phyloP scores from a whole-genome alignment of 2,888 invertebrate species.

The Sabellastarte sp. region DNA sequence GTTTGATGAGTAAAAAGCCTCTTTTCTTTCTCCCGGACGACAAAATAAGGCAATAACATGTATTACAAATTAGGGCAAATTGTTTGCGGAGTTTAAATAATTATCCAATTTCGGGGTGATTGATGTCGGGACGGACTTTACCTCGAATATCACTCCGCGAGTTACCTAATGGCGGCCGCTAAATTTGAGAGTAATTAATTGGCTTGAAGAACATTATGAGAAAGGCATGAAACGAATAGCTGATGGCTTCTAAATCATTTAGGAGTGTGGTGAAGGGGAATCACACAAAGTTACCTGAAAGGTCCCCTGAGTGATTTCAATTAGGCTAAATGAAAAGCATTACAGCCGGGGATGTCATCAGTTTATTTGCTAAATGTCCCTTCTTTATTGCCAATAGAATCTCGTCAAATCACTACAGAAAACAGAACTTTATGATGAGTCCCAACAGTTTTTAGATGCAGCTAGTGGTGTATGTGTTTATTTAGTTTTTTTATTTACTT shows the following conservation, averaged over 20 bases:
- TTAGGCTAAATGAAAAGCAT: background rate
- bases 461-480: no score
- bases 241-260: background rate
- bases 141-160: background rate
- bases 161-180: background rate
- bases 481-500: no score
- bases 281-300: background rate
- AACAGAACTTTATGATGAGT: no score
- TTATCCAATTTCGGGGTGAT: background rate
- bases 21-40: no score
- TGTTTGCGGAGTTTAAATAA: background rate
- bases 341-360: background rate
- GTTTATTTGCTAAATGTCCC: background rate
- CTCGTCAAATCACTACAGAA: no score
- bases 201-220: background rate
- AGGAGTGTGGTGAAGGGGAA: background rate
- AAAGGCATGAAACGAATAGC: background rate
- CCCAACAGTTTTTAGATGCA: no score
- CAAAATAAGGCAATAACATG: no score
- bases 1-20: no score
- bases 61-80: no score
- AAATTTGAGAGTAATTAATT: background rate
- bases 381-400: background rate
- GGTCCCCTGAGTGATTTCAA: background rate
- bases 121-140: background rate